Evolutionary conservation across 2,113 vertebrate species (phyloP).

Genomic region (Amia ocellicauda): DNA sequence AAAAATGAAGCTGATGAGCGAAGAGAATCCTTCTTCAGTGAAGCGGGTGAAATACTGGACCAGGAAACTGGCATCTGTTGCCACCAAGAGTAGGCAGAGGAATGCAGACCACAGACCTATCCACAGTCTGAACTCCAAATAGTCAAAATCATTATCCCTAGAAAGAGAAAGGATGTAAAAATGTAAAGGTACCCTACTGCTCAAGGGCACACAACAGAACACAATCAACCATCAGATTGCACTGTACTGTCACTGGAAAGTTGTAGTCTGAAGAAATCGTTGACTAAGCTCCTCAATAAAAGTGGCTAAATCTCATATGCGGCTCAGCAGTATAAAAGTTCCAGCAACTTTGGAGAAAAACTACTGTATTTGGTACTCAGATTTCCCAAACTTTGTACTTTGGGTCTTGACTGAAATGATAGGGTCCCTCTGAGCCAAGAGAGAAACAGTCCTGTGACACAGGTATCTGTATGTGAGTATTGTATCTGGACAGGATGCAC

Average conservation of each 20-base stretch:
- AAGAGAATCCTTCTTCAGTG: constrained; percentile 96
- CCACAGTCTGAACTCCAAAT: constrained; percentile 96
- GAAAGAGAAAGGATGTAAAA: neutral
- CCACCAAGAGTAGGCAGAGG: constrained; percentile 85
- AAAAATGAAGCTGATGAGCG: constrained; percentile 98
- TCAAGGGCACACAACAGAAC: no score
- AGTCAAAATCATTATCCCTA: constrained; percentile 88
- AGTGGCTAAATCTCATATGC: neutral
- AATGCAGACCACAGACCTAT: constrained; percentile 97
- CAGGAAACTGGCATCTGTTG: constrained; percentile 91
- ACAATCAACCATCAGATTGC: no score
- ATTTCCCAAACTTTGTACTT: no score
- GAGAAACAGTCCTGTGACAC: neutral
- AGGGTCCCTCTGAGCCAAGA: neutral
- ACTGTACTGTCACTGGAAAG: no score
- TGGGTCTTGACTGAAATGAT: no score
- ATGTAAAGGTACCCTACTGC: no score
- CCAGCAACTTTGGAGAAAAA: no score
- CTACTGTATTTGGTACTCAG: no score
- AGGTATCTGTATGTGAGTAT: neutral
- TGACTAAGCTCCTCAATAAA: no score
- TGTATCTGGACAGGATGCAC: neutral
- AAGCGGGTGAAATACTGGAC: constrained; percentile 98
- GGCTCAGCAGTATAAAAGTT: no score
- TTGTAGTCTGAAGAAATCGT: no score